Evolutionary conservation across 2,113 vertebrate genomes (phyloP).

Genomic region (Catharus fuscescens): DNA sequence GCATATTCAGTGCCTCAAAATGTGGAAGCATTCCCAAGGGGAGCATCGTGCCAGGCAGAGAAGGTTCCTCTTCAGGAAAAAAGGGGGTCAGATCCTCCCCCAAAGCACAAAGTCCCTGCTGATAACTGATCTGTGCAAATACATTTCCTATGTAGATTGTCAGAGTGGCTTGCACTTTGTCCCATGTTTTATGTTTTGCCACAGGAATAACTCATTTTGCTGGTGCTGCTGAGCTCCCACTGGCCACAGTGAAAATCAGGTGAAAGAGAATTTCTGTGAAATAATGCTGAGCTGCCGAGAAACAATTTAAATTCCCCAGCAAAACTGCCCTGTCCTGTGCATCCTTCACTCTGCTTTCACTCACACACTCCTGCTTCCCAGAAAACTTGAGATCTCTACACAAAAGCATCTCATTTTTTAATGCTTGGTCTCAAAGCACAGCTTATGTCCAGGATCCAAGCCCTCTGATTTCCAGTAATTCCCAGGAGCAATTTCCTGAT

Average conservation of each 20-base stretch:
- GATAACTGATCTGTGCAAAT: slow-evolving; percentile 9
- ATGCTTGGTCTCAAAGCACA: not conserved
- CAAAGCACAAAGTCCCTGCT: not conserved
- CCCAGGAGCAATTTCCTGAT: not conserved
- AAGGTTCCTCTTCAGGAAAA: not conserved
- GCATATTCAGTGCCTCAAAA: slow-evolving; percentile 42
- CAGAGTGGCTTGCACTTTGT: not conserved
- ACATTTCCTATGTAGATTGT: not conserved
- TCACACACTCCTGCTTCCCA: not conserved
- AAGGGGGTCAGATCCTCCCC: not conserved
- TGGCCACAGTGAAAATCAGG: not conserved
- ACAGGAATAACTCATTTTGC: not conserved
- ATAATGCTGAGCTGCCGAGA: not conserved
- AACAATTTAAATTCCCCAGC: not conserved
- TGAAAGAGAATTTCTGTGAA: not conserved
- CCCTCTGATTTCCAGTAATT: not conserved
- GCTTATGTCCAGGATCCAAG: not conserved
- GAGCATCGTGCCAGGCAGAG: not conserved
- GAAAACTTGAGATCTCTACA: not conserved
- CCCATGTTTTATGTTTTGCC: not conserved
- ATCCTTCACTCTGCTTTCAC: not conserved
- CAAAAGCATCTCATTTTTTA: not conserved
- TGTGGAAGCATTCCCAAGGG: slow-evolving; percentile 20
- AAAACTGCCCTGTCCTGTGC: not conserved
- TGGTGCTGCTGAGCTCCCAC: not conserved